Base-by-base conservation (phyloP, 53 echinoderm and acorn worm genomes). In the Paracentrotus lividus region DNA sequence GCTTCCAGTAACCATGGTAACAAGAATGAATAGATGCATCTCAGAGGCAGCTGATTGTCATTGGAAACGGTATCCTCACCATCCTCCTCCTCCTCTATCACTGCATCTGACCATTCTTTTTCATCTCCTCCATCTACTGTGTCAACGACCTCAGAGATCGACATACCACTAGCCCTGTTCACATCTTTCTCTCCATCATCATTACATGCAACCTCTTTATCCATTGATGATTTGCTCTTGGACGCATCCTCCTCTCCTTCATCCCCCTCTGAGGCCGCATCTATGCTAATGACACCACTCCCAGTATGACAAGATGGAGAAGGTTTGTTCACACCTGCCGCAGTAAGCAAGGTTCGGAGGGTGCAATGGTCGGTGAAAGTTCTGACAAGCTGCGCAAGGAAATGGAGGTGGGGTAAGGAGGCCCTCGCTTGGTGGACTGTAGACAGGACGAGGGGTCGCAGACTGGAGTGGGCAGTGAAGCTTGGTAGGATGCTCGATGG, bases 1-100 rank as follows among this genome's bases (percentile, higher is more conserved):
- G 81, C 51, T 23, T 93, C 84, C 15, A 88, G 54, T 65, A 97
- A 52, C 97, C 97, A 97, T 42, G 97, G 97, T 88, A 95, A 77
- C 29, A 97, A 58, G 31, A 97, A 76, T 54, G 93, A 78, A 32
- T 93, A 89, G 78, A 97, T 93, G 91, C 95, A 97, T 54, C 31
- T 76, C 49, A 88, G 43, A 33, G 94, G 84, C 21, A 90, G 85
- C 13, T 14, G 49, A 61, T 90, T 61, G 60, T 58, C 90, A 56
- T 32, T 53, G 16, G 85, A 31, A 32, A 18, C 31, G 56, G 33
- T 10, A 42, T 65, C 66, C 45, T 65, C 66, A 8, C n/a, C 45
- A n/a, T 24, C 20, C n/a, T 36, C 26, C 32, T 54, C 54, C 56
- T n/a, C 54, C 56, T 87, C 55, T 57, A 87, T 13, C 21, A 3